Conservation (phyloP, 2,113 vertebrate species). For the Pogonocichla stellata region DNA sequence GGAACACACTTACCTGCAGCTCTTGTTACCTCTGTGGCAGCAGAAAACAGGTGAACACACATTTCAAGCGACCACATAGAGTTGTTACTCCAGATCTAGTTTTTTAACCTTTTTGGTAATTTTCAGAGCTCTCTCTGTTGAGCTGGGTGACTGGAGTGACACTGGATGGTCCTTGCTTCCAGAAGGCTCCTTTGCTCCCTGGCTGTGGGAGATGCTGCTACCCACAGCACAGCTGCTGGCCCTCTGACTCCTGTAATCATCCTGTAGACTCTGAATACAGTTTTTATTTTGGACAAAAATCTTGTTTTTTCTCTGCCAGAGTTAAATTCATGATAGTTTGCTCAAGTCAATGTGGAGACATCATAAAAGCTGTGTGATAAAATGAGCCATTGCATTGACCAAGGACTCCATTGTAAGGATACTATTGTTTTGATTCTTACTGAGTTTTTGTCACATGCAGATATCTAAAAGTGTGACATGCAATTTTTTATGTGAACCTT, state of each 20-base stretch:
- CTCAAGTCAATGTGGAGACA: neutral
- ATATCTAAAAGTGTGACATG: neutral
- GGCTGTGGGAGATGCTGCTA: neutral
- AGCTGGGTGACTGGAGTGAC: neutral
- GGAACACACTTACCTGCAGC: neutral
- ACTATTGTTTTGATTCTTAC: neutral
- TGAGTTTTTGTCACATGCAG: neutral
- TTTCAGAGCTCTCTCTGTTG: neutral
- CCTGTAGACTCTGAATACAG: neutral
- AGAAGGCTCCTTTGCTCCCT: neutral
- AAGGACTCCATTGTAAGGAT: neutral
- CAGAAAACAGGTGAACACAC: neutral
- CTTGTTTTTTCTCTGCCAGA: neutral
- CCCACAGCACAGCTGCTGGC: neutral
- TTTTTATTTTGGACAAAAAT: neutral
- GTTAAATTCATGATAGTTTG: neutral
- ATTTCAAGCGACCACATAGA: neutral
- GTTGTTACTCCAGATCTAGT: neutral
- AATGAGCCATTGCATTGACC: neutral
- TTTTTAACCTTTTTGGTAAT: neutral
- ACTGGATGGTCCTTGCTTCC: neutral
- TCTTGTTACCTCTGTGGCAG: neutral
- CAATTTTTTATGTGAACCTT: neutral
- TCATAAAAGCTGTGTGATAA: neutral
- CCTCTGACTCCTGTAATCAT: neutral